Base-by-base conservation (phyloP, 2,888 invertebrate genomes). In the Drosophila falleni region DNA sequence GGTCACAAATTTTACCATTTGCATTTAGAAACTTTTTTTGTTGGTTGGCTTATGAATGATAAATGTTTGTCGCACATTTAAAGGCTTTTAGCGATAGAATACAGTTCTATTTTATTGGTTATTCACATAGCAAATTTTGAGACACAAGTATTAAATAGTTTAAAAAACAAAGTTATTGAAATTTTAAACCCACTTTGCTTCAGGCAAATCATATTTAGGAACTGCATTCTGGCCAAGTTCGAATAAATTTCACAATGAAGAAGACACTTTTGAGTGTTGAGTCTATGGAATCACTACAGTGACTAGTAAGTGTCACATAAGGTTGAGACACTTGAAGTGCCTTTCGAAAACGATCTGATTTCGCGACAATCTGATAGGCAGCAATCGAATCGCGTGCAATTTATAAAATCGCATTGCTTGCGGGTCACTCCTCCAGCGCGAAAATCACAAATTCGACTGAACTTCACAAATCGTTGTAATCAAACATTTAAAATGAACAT, bases 401-500 rank as follows among this genome's bases (percentile, higher is more conserved):
- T 78, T 53, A 63, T 53, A 63, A 72, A 81, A 84, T 76, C 85
- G 82, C 86, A 77, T 74, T 78, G 69, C 69, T 58, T 59, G 63
- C 51, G 61, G 61, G 23, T 63, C 50, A 80, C 77, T 88, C 84
- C 87, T 83, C 67, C 89, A 86, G 84, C 84, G 71, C 77, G 78
- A 81, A 83, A 89, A 89, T 88, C 90, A 85, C 79, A 86, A 85
- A 86, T 78, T 90, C 87, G 85, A 91, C 90, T 91, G 88, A 91
- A 91, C 87, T 85, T 78, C 83, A 77, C 80, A 81, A 86, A 90
- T 85, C 89, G 83, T 90, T 89, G 84, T 84, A 89, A 89, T 89
- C 86, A 87, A 90, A 90, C 89, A 89, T 91, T 91, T 91, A 84
- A 91, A 90, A 88, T 78, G 80, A 85, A 85, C 86, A 72, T 87